Evolutionary conservation across 2,797 vertebrate species (phyloP), one percentile per base, ranked within the genome.

Genomic region (Rhincodon typus): DNA sequence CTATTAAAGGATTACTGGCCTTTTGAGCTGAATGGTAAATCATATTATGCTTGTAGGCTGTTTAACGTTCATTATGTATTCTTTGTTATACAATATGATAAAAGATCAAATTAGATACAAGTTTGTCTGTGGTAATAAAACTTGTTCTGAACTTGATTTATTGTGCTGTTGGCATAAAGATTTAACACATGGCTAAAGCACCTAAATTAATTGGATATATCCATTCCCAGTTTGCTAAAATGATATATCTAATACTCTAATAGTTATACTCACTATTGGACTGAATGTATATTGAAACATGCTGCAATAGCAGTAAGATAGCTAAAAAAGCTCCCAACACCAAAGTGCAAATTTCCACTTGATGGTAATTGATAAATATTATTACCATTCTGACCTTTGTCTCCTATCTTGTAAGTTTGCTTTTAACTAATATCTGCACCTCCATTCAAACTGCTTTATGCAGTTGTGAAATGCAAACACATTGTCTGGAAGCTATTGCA

Each of bases 391-490:
- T 53, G 46, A 74, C 94, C 72, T 10, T n/a, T 77, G 50, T n/a
- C 57, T 74, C 27, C 27, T 74, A n/a, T 30, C 94, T 53, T n/a
- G 5, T 8, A 77, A 77, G 70, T 74, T 94, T 72, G 42, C 15
- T 70, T 74, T 94, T 72, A 95, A 95, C 77, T 95, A 77, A 74
- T 77, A 53, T 72, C 46, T 34, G 70, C 17, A 57, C 42, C 42
- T 77, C 67, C 46, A 57, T 95, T 95, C 69, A 77, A 77, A 94
- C 7, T 12, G 69, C 46, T 95, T 57, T 95, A 42, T 34, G 69
- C 30, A 34, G 77, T 50, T 96, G 96, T 96, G 38, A 95, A 96
- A 96, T 95, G 67, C 72, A 96, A 96, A 96, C 95, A 94, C 1
- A 95, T 1, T 96, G 53, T 25, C 96, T 74, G 34, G 91, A 84